Percentiles rank a stretch among this genome's conserved stretches.
Conservation (phyloP, 2,113 vertebrate species). For the Callithrix jacchus region DNA sequence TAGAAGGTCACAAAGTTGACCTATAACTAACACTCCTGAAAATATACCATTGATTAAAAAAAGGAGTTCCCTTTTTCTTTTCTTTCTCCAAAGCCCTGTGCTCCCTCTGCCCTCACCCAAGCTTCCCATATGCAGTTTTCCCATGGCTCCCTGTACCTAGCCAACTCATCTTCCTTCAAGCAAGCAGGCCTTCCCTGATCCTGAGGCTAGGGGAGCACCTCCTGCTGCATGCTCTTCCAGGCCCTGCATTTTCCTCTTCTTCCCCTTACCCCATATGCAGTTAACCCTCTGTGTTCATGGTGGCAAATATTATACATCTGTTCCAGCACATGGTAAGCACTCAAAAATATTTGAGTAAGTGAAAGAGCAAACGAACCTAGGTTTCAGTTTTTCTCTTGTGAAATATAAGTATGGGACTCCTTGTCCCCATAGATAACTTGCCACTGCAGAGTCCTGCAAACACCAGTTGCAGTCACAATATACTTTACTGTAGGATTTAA, state of each 20-base stretch:
- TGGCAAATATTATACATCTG: too few species aligned
- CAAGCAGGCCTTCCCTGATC: neutral
- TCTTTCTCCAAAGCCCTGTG: neutral
- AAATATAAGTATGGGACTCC: neutral
- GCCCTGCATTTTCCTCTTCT: neutral
- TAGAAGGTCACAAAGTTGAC: neutral
- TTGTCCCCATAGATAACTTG: neutral
- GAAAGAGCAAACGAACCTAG: neutral
- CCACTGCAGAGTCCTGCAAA: neutral
- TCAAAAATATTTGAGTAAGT: neutral
- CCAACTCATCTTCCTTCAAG: too few species aligned
- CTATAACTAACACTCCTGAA: neutral
- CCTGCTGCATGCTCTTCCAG: neutral
- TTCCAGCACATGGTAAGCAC: neutral
- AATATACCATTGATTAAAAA: neutral
- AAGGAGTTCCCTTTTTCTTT: neutral
- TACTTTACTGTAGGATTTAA: neutral
- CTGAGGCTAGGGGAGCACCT: neutral
- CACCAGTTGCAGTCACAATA: neutral
- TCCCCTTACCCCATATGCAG: neutral
- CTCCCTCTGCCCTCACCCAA: neutral
- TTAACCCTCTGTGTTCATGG: too few species aligned
- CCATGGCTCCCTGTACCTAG: neutral
- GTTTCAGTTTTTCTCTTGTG: neutral
- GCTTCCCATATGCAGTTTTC: neutral